Evolutionary conservation across 2,797 vertebrate genomes (phyloP).

Genomic region (Dryobates pubescens): DNA sequence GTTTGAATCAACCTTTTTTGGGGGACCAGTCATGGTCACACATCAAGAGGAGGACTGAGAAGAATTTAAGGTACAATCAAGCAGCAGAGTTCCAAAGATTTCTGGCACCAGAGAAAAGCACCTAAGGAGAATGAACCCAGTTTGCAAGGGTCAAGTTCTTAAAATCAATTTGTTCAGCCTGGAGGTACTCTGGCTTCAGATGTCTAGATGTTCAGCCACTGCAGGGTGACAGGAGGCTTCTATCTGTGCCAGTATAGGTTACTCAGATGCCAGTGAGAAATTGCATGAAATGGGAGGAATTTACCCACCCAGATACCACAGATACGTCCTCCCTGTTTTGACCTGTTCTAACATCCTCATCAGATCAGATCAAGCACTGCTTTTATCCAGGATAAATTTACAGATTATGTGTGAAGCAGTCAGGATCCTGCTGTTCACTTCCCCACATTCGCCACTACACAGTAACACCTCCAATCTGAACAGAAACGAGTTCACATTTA

Average conservation of each 20-base stretch:
- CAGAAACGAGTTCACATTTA: not conserved
- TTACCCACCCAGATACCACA: not conserved
- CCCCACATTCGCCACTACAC: not conserved
- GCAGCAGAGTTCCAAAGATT: not conserved
- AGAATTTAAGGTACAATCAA: not conserved
- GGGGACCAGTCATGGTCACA: not conserved
- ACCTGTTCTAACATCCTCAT: not conserved
- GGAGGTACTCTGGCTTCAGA: not conserved
- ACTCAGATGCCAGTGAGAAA: not conserved
- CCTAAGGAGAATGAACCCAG: not conserved
- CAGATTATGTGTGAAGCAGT: not conserved
- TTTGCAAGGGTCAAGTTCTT: not conserved
- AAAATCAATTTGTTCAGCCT: not conserved
- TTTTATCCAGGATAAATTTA: not conserved
- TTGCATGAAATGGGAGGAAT: not conserved
- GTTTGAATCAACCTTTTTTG: not conserved
- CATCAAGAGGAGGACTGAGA: not conserved
- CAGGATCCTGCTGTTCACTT: not conserved
- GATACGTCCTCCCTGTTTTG: not conserved
- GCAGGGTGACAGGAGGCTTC: not conserved
- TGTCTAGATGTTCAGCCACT: not conserved
- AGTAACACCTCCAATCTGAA: not conserved
- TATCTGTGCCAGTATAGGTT: not conserved
- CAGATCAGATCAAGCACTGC: not conserved
- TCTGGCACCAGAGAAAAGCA: not conserved